phyloP scores from a whole-genome alignment of 2,888 invertebrate species.

The Xanthia togata region DNA sequence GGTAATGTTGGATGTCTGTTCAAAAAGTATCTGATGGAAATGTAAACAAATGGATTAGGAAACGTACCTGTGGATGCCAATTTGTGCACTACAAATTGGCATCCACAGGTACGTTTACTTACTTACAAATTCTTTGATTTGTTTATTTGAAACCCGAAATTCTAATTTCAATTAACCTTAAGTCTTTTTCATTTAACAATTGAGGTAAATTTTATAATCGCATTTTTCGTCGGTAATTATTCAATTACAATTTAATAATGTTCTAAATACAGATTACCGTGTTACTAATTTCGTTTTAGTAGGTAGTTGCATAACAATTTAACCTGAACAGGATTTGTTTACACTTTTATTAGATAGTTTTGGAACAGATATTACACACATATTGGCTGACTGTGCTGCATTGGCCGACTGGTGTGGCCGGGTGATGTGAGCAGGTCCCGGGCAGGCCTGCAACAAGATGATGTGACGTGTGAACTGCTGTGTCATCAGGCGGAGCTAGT shows the following conservation, averaged over 20 bases:
- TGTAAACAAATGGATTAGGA: background rate
- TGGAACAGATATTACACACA: constrained; percentile 10
- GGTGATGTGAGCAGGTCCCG: background rate
- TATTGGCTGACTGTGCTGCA: background rate
- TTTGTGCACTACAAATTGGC: too few species aligned
- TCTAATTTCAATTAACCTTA: background rate
- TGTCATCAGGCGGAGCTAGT: constrained; percentile 64
- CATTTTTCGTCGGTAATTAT: too few species aligned
- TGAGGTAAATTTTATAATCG: background rate
- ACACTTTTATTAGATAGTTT: background rate
- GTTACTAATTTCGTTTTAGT: too few species aligned
- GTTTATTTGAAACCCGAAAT: background rate
- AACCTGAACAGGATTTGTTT: background rate
- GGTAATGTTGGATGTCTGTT: background rate
- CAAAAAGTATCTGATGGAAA: background rate
- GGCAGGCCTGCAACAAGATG: constrained; percentile 18
- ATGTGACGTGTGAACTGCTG: constrained; percentile 76
- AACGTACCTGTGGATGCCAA: background rate
- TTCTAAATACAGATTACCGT: background rate
- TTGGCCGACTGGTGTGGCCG: background rate
- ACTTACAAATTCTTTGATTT: background rate
- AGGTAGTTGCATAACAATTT: background rate
- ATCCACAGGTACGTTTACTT: too few species aligned
- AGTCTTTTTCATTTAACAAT: too few species aligned
- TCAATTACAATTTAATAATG: too few species aligned